phyloP scores from a whole-genome alignment of 2,888 invertebrate species.

The Ophioninae sp. region DNA sequence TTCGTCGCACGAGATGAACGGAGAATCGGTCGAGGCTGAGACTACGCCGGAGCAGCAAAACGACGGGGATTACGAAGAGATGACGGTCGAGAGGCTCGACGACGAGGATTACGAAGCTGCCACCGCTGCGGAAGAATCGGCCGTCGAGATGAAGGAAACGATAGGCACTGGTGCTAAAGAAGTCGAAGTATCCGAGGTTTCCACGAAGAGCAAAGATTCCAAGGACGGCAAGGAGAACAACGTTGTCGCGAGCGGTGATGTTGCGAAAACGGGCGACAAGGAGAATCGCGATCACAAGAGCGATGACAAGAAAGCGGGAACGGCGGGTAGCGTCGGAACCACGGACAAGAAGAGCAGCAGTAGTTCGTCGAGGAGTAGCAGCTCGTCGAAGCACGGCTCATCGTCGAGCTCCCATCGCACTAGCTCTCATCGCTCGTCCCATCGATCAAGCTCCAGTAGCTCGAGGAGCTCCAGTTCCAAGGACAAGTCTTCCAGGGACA shows the following conservation, averaged over 20 bases:
- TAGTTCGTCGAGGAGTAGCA: conserved; percentile 72
- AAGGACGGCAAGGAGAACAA: conserved; percentile 51
- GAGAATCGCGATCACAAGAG: conserved; percentile 82
- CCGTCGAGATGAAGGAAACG: conserved; percentile 71
- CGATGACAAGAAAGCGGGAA: conserved; percentile 77
- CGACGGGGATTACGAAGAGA: conserved; percentile 44
- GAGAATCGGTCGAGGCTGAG: conserved; percentile 70
- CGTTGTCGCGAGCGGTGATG: conserved; percentile 71
- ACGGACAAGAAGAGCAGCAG: conserved; percentile 35
- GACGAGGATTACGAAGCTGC: conserved; percentile 38
- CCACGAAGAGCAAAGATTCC: conserved; percentile 66
- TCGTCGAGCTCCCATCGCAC: conserved; percentile 71
- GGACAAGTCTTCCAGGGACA: conserved; percentile 76
- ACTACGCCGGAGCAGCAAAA: conserved; percentile 51
- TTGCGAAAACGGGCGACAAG: conserved; percentile 82
- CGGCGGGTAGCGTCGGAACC: conserved; percentile 53
- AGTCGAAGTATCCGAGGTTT: conserved; percentile 59
- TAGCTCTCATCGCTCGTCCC: conserved; percentile 62
- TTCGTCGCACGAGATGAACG: conserved; percentile 70
- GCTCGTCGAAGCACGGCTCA: conserved; percentile 72
- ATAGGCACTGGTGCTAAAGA: conserved; percentile 64
- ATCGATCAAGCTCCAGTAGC: conserved; percentile 73
- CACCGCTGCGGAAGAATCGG: conserved; percentile 55
- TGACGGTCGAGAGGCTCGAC: conserved; percentile 60
- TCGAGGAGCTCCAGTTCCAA: conserved; percentile 71